Evolutionary conservation across 2,113 vertebrate genomes (phyloP).

Genomic region (Climacteris rufus): DNA sequence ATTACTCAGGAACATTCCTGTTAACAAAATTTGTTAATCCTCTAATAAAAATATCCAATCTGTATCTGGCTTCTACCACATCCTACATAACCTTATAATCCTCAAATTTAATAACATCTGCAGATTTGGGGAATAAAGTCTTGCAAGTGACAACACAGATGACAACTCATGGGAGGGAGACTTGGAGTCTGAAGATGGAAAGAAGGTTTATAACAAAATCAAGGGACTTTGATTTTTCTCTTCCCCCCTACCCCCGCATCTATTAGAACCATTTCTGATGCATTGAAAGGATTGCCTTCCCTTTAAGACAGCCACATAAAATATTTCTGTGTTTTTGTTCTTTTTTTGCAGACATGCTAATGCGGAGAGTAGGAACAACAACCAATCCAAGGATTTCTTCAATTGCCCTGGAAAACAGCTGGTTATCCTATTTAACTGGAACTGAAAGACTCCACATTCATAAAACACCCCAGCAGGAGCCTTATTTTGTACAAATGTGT

Average conservation of each 20-base stretch:
- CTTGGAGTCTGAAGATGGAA: not conserved
- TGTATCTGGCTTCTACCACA: slow-evolving; percentile 8
- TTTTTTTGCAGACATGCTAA: not conserved
- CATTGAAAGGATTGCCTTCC: not conserved
- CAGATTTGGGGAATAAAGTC: slow-evolving; percentile 18
- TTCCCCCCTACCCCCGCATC: too few species aligned
- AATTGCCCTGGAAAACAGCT: not conserved
- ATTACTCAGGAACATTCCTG: not conserved
- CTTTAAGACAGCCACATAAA: not conserved
- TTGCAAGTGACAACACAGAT: slow-evolving; percentile 34
- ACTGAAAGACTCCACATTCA: not conserved
- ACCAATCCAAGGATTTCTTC: not conserved
- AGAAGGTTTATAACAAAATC: not conserved
- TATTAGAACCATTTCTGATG: not conserved
- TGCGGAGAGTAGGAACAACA: not conserved
- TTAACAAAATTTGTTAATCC: slow-evolving; percentile 62
- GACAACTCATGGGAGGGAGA: not conserved
- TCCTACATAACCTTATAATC: slow-evolving; percentile 61
- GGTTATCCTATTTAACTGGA: slow-evolving; percentile 3
- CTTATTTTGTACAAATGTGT: not conserved
- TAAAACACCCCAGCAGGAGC: slow-evolving; percentile 6
- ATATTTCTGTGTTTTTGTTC: not conserved
- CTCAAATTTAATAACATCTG: slow-evolving; percentile 64
- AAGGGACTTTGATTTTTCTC: not conserved
- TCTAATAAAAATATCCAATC: slow-evolving; percentile 62